phyloP scores from a whole-genome alignment of 2,797 vertebrate genomes.

The Limnodromus scolopaceus region DNA sequence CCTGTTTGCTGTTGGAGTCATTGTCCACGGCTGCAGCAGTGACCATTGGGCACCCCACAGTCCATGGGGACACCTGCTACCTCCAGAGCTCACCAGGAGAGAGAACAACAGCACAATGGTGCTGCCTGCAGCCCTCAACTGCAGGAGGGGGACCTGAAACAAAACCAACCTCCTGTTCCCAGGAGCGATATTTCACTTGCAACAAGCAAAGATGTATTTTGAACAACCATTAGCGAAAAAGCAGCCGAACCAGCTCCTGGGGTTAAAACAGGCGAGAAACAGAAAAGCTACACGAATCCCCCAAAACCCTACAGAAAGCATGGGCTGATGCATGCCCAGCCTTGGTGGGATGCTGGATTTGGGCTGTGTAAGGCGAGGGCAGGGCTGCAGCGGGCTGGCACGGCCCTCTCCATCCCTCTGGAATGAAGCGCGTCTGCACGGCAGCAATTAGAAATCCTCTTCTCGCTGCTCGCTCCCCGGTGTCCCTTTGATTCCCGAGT shows the following conservation, averaged over 20 bases:
- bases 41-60: background rate
- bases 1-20: background rate
- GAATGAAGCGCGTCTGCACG: background rate
- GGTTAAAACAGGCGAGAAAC: background rate
- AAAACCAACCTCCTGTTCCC: background rate
- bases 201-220: background rate
- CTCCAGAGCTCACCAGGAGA: background rate
- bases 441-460: background rate
- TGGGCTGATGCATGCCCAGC: background rate
- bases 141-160: background rate
- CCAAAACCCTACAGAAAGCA: rapidly evolving
- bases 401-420: background rate
- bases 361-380: rapidly evolving
- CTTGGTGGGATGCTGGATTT: rapidly evolving
- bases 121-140: background rate
- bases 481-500: background rate
- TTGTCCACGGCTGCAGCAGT: rapidly evolving
- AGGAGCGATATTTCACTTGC: rapidly evolving
- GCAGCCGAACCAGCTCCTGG: background rate
- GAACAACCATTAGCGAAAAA: background rate
- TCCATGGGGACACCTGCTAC: background rate
- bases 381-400: background rate
- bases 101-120: background rate
- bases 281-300: rapidly evolving
- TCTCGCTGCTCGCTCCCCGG: background rate